Evolutionary conservation across 2,113 vertebrate genomes (phyloP).

Genomic region (Mormoops blainvillei): DNA sequence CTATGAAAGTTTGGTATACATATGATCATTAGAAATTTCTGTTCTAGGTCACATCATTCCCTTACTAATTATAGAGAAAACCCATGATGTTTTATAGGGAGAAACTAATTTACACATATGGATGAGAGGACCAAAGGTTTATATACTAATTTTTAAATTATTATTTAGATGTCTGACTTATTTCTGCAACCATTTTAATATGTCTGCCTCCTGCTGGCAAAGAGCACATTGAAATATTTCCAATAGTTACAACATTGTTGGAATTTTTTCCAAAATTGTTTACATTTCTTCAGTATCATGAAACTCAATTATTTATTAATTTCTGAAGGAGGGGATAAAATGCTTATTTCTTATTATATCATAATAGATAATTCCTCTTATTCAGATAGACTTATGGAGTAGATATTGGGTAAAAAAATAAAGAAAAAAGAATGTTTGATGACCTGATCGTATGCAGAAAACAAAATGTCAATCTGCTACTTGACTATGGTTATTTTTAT

Average conservation of each 20-base stretch:
- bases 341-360: neutral
- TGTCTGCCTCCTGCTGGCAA: neutral
- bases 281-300: neutral
- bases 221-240: neutral
- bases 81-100: neutral
- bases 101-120: neutral
- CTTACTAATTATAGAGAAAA: neutral
- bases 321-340: neutral
- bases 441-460: neutral
- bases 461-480: neutral
- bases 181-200: neutral
- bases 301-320: neutral
- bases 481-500: constrained; percentile 7
- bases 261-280: neutral
- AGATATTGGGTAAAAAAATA: neutral
- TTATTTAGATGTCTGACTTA: neutral
- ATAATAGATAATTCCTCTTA: neutral
- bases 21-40: neutral
- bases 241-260: neutral
- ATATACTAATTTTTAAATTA: neutral
- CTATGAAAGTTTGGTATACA: neutral
- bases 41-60: neutral
- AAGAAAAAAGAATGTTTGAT: neutral
- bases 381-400: neutral
- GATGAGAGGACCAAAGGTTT: neutral